Conservation (phyloP, 1,140 invertebrate species). For the Microvelia longipes region DNA sequence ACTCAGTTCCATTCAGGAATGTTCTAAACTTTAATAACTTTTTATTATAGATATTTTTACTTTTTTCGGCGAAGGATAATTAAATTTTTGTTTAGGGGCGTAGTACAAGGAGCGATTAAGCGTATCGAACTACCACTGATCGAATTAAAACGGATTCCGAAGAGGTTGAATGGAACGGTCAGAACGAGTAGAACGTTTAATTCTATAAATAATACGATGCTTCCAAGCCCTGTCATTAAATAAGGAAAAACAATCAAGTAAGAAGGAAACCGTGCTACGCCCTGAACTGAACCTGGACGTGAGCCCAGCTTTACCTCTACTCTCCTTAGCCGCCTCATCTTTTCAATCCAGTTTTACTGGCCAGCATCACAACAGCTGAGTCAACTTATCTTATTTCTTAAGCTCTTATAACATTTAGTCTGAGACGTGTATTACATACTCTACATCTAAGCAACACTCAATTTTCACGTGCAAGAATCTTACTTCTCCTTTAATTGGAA, state of each 20-base stretch:
- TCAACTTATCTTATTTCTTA: no score
- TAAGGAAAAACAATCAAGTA: slow-evolving; percentile 12
- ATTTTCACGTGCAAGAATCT: no score
- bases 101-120: not conserved
- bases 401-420: no score
- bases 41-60: not conserved
- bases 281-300: no score
- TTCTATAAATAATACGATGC: slow-evolving; percentile 13
- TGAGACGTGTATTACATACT: no score
- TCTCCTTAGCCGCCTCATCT: no score
- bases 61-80: not conserved
- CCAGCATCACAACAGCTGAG: no score
- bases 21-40: not conserved
- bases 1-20: not conserved
- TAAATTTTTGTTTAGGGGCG: not conserved
- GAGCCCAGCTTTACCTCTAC: no score
- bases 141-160: slow-evolving; percentile 4
- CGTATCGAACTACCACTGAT: not conserved
- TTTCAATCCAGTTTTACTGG: no score
- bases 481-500: no score
- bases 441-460: no score
- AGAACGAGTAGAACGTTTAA: slow-evolving; percentile 13
- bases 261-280: not conserved
- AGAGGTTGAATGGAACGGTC: slow-evolving; percentile 3
- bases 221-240: slow-evolving; percentile 10